Percentiles rank a stretch among this genome's conserved stretches.
Conservation (phyloP, 2,113 vertebrate species). For the Neotoma lepida region DNA sequence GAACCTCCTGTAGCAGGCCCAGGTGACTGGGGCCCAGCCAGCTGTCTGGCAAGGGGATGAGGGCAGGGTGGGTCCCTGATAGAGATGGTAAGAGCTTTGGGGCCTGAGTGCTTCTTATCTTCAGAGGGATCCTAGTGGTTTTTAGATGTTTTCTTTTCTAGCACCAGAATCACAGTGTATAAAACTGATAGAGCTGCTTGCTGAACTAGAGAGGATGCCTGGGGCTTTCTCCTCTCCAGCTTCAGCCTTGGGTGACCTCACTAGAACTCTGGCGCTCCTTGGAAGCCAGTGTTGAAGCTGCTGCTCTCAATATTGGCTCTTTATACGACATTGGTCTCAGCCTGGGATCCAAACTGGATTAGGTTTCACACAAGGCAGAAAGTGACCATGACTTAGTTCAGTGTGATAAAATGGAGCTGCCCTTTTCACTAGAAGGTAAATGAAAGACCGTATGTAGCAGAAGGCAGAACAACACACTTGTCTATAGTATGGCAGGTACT, state of each 20-base stretch:
- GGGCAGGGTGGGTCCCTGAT: rapidly evolving
- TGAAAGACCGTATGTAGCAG: neutral
- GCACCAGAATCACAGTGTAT: neutral
- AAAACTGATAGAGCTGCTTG: neutral
- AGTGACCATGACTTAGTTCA: neutral
- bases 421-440: neutral
- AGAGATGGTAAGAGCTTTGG: neutral
- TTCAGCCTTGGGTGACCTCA: neutral
- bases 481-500: rapidly evolving
- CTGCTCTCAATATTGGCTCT: neutral
- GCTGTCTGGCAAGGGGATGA: neutral
- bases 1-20: conserved; percentile 98
- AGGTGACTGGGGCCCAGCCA: conserved; percentile 85
- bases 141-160: neutral
- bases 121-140: conserved; percentile 16
- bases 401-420: neutral
- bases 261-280: neutral
- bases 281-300: conserved; percentile 6
- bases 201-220: neutral
- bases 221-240: neutral
- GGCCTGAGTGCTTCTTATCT: neutral
- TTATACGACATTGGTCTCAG: neutral
- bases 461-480: neutral
- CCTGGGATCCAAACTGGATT: neutral
- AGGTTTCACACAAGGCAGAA: conserved; percentile 22